A percentile compares a stretch with the other conserved stretches of the same genome.
phyloP scores from a whole-genome alignment of 2,797 vertebrate species.

The Labroides dimidiatus region DNA sequence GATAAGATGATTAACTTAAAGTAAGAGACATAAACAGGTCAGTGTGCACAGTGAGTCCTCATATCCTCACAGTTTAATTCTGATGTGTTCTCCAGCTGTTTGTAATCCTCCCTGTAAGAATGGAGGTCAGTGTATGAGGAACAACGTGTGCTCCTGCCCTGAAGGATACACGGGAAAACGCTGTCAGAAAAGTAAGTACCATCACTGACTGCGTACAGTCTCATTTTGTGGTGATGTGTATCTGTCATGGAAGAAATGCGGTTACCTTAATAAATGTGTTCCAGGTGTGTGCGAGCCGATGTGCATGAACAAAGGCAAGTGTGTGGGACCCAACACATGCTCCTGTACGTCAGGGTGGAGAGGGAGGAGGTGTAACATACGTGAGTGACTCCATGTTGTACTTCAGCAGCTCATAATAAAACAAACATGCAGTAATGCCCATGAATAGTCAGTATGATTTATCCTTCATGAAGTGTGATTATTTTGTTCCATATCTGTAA shows the following conservation, averaged over 20 bases:
- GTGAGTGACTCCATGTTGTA: conserved; percentile 80
- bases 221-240: too few relatives aligned
- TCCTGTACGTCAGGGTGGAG: conserved; percentile 94
- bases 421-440: too few relatives aligned
- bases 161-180: conserved; percentile 89
- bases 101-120: conserved; percentile 95
- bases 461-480: too few relatives aligned
- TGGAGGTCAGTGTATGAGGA: conserved; percentile 91
- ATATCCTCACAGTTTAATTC: not conserved
- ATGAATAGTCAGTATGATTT: too few relatives aligned
- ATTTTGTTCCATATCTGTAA: too few relatives aligned
- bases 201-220: not conserved
- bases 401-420: not conserved
- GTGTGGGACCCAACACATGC: conserved; percentile 89
- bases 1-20: not conserved
- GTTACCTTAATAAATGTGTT: conserved; percentile 13
- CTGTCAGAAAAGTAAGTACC: conserved; percentile 92
- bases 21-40: not conserved
- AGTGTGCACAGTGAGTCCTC: not conserved
- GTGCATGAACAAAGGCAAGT: conserved; percentile 93
- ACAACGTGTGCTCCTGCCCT: conserved; percentile 91
- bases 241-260: not conserved
- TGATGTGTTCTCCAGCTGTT: conserved; percentile 83
- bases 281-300: conserved; percentile 92
- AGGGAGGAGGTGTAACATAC: conserved; percentile 86